Evolutionary conservation across 2,888 invertebrate species (phyloP).

Genomic region (Bugula neritina): DNA sequence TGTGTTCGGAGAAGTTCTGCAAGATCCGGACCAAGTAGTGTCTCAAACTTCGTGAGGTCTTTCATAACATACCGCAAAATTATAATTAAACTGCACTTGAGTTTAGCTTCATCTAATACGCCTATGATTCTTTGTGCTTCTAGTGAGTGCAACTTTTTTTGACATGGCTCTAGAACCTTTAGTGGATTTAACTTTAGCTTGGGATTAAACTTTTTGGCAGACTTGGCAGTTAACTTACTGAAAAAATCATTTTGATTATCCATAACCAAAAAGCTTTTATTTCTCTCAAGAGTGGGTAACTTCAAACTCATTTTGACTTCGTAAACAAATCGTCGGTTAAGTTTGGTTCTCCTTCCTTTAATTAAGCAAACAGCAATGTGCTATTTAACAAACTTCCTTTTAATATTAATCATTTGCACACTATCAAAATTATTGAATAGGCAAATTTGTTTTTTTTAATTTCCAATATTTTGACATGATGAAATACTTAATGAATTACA

Average conservation of each 20-base stretch:
- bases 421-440: no score
- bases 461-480: no score
- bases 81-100: slow-evolving; percentile 42
- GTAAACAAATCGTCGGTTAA: no score
- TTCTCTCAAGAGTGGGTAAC: background rate
- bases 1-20: slow-evolving; percentile 42
- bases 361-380: no score
- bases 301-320: background rate
- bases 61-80: slow-evolving; percentile 44
- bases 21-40: slow-evolving; percentile 45
- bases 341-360: no score
- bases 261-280: background rate
- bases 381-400: no score
- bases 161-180: slow-evolving; percentile 47
- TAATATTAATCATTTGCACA: no score
- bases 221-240: background rate
- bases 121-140: slow-evolving; percentile 52
- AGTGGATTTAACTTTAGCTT: slow-evolving; percentile 43
- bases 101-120: slow-evolving; percentile 49
- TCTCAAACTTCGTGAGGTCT: slow-evolving; percentile 43
- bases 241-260: background rate
- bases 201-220: background rate
- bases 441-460: no score
- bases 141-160: slow-evolving; percentile 50
- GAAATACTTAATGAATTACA: no score